Evolutionary conservation across 2,797 vertebrate species (phyloP).

Genomic region (Rhodeus uyekii): DNA sequence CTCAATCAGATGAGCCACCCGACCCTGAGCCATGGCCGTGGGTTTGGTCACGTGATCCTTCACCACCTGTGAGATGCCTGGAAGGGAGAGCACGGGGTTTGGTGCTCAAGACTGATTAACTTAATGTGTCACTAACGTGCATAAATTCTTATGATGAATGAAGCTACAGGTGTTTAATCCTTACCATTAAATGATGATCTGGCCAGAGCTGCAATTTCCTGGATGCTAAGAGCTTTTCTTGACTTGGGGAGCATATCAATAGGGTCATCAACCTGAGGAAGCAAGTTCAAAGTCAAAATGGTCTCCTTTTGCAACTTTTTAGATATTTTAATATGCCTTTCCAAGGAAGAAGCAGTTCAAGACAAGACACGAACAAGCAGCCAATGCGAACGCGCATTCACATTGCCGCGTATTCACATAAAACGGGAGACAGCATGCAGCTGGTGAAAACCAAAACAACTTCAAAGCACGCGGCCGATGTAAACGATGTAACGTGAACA

Average conservation of each 20-base stretch:
- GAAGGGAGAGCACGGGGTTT: neutral
- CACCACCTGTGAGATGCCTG: constrained; percentile 96
- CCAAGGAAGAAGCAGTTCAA: no score
- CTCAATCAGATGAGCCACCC: constrained; percentile 96
- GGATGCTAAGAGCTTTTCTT: constrained; percentile 92
- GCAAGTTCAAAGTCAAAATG: constrained; percentile 4
- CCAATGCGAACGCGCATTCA: no score
- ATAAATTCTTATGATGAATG: neutral
- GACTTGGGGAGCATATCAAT: constrained; percentile 98
- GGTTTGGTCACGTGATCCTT: constrained; percentile 98
- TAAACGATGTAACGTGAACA: no score
- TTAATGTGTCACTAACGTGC: neutral
- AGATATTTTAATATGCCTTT: no score
- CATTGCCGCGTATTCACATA: no score
- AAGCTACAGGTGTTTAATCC: neutral
- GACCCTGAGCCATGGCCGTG: constrained; percentile 96
- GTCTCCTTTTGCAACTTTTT: no score
- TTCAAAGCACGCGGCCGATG: no score
- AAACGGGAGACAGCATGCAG: no score
- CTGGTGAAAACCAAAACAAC: no score
- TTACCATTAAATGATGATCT: constrained; percentile 95
- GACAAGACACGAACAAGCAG: no score
- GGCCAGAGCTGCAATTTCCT: constrained; percentile 96
- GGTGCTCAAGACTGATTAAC: neutral
- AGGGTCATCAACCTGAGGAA: constrained; percentile 85